These are phyloP conservation scores for Toxotes lorentzi DNA, from an alignment of 2,797 vertebrate species.

Conservation along the genomic window DNA sequence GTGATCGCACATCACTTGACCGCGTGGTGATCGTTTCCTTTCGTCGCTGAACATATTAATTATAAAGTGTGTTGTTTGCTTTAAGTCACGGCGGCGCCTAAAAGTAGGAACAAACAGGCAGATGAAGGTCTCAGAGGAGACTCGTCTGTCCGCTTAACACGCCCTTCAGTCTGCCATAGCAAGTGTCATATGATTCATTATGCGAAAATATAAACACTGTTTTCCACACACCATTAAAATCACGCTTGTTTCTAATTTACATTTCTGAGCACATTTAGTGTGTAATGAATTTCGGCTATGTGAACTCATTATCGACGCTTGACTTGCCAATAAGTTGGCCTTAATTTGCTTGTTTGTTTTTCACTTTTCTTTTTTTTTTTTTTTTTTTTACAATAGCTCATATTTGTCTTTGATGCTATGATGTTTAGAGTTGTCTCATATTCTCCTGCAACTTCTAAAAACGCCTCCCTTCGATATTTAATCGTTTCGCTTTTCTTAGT, in stretches of 20 bases:
- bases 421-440: background rate
- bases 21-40: background rate
- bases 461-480: background rate
- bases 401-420: background rate
- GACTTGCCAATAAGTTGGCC: constrained; percentile 68
- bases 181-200: constrained; percentile 5
- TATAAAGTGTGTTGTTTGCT: background rate
- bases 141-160: background rate
- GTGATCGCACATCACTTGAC: background rate
- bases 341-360: constrained; percentile 77
- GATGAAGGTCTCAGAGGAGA: background rate
- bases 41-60: background rate
- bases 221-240: constrained; percentile 10
- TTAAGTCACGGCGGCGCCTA: background rate
- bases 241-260: constrained; percentile 25
- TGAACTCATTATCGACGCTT: constrained; percentile 66
- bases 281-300: constrained; percentile 41
- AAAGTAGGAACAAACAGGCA: constrained; percentile 14
- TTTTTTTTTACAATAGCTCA: constrained; percentile 9
- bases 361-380: too few relatives aligned
- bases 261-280: constrained; percentile 27
- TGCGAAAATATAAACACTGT: constrained; percentile 10
- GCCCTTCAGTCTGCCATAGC: background rate
- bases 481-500: background rate
- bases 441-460: background rate